Conservation (phyloP, 2,113 vertebrate species). For the Canis aureus region DNA sequence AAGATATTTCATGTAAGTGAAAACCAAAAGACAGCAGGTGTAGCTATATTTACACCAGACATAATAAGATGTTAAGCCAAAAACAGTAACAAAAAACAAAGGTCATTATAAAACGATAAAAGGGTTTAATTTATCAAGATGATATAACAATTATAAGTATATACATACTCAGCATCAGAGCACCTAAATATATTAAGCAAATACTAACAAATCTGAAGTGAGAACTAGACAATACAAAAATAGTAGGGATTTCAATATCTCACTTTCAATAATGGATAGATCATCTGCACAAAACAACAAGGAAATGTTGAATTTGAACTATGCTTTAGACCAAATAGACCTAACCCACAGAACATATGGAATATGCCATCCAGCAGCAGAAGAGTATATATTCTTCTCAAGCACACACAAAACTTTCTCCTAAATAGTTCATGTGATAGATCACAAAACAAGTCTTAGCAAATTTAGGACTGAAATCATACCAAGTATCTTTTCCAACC, state of each 20-base stretch:
- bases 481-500: background rate
- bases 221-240: background rate
- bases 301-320: background rate
- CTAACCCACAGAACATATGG: background rate
- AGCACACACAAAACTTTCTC: background rate
- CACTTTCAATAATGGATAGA: background rate
- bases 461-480: background rate
- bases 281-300: background rate
- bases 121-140: background rate
- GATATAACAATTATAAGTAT: background rate
- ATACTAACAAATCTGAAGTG: background rate
- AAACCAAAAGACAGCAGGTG: background rate
- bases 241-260: background rate
- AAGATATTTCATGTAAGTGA: background rate
- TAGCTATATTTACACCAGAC: background rate
- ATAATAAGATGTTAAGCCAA: background rate
- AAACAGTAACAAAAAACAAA: background rate
- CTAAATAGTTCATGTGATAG: background rate
- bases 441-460: background rate
- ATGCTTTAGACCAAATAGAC: background rate
- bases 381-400: background rate
- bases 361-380: background rate
- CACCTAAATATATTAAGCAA: background rate
- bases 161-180: background rate
- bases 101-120: background rate